Base-by-base conservation (phyloP, 2,888 invertebrate genomes). In the Caenorhabditis sinica region DNA sequence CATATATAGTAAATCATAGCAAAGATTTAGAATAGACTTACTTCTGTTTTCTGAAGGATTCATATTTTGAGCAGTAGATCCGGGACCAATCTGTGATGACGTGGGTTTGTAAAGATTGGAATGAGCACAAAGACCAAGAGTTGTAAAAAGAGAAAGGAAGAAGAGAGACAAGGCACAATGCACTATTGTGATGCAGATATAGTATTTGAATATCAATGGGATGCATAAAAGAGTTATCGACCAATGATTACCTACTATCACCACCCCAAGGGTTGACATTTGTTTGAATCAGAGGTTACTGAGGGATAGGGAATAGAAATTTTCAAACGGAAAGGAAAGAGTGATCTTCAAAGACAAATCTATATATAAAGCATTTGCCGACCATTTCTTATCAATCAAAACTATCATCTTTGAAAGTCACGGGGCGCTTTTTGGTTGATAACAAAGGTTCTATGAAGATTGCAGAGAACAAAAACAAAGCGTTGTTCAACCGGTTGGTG, bases 331-430 rank as follows among this genome's bases (percentile, higher is more conserved):
- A 28, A 56, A 56, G 28, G 53, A 56, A 56, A 11, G 28, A 63
- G 20, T 43, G 63, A 63, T 25, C 36, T 43, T 63, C 63, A 25
- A 63, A 63, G 63, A 63, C 23, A 2, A 20, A 25, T 63, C 33
- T 25, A 20, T 61, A 40, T 40, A 43, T 43, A 23, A 63, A 25
- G 36, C 63, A 25, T 40, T n/a, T 40, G 40, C 13, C 36, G 20
- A n/a, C 40, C 17, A 28, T 15, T 58, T 63, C 15, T 23, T 49
- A 23, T 65, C 45, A 20, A 20, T 49, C 17, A 28, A n/a, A 11
- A 45, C 3, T 25, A 15, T 17, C n/a, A 49, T 66, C 49, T 66
- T 66, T 33, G 25, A 49, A 66, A 66, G 49, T 66, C 66, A 66
- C 66, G 49, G 49, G 66, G 20, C 9, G 45, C 6, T 20, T n/a